A percentile compares a stretch with the other conserved stretches of the same genome.
Conservation (phyloP, 1,140 invertebrate species). For the Andricus grossulariae region DNA sequence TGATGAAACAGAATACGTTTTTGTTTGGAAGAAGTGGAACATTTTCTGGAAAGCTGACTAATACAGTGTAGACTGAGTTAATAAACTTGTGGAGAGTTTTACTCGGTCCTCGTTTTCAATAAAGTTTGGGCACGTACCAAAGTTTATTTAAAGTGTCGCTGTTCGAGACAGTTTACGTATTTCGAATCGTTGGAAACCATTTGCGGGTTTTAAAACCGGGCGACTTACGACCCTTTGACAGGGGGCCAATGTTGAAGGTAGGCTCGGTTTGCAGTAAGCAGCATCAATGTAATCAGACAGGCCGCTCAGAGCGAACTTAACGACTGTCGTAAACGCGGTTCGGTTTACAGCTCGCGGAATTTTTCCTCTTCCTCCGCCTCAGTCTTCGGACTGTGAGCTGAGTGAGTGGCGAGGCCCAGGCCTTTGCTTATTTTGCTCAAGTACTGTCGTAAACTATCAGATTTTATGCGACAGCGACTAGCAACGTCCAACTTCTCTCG, state of each 20-base stretch:
- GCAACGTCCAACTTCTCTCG: constrained; percentile 40
- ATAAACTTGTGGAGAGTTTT: neutral
- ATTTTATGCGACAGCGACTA: constrained; percentile 57
- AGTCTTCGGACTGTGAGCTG: neutral
- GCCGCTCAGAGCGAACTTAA: constrained; percentile 64
- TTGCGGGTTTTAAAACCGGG: constrained; percentile 20
- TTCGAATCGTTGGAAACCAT: constrained; percentile 9
- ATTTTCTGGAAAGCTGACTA: neutral
- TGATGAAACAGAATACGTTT: no score
- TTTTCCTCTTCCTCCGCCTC: constrained; percentile 48
- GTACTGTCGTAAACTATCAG: constrained; percentile 52
- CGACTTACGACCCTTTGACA: constrained; percentile 30
- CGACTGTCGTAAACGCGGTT: constrained; percentile 66
- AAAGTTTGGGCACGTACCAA: constrained; percentile 20
- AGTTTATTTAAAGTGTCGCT: constrained; percentile 27
- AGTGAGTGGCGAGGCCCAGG: constrained; percentile 31
- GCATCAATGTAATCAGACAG: constrained; percentile 69
- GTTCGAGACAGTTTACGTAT: constrained; percentile 10
- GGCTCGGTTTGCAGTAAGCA: constrained; percentile 48
- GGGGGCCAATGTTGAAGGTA: constrained; percentile 7
- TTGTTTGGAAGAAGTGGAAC: no score
- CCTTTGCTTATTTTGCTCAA: constrained; percentile 50
- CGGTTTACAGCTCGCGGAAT: constrained; percentile 63
- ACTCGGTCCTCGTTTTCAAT: neutral
- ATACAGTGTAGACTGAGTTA: neutral